Conservation (phyloP, 2,888 invertebrate species). For the Catocala fraxini region DNA sequence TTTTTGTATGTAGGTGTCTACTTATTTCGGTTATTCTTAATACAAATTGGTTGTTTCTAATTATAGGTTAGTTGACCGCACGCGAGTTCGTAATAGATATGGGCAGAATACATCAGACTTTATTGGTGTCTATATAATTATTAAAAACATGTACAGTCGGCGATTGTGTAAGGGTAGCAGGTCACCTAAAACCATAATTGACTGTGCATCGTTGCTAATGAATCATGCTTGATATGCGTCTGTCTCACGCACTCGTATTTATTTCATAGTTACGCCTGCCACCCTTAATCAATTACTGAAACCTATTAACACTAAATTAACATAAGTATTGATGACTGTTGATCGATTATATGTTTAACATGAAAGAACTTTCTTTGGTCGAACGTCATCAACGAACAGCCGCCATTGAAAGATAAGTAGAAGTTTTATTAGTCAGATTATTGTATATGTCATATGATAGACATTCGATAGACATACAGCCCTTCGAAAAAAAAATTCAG, state of each 20-base stretch:
- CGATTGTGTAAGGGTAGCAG: conserved; percentile 21
- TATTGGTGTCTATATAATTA: conserved; percentile 74
- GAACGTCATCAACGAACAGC: conserved; percentile 56
- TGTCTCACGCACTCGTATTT: too few species aligned
- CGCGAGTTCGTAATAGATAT: conserved; percentile 66
- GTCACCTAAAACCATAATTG: too few species aligned
- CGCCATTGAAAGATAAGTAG: conserved; percentile 39
- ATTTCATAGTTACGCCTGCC: conserved; percentile 34
- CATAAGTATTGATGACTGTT: too few species aligned
- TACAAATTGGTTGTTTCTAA: conserved; percentile 52
- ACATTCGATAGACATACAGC: too few species aligned
- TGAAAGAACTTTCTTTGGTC: conserved; percentile 64
- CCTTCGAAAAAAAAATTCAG: too few species aligned
- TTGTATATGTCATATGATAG: conserved; percentile 2
- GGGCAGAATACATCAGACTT: conserved; percentile 82
- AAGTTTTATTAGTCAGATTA: conserved; percentile 23
- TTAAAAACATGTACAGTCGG: conserved; percentile 56
- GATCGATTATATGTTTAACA: conserved; percentile 43
- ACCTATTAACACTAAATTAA: too few species aligned
- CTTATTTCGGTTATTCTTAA: too few species aligned
- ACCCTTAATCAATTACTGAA: conserved; percentile 31
- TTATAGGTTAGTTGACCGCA: conserved; percentile 68
- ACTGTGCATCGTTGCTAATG: too few species aligned
- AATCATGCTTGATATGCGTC: too few species aligned
- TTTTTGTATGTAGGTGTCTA: too few species aligned